Percentiles rank a stretch among this genome's conserved stretches.
Evolutionary conservation across 2,888 invertebrate genomes (phyloP).

Genomic region (Allacma fusca): DNA sequence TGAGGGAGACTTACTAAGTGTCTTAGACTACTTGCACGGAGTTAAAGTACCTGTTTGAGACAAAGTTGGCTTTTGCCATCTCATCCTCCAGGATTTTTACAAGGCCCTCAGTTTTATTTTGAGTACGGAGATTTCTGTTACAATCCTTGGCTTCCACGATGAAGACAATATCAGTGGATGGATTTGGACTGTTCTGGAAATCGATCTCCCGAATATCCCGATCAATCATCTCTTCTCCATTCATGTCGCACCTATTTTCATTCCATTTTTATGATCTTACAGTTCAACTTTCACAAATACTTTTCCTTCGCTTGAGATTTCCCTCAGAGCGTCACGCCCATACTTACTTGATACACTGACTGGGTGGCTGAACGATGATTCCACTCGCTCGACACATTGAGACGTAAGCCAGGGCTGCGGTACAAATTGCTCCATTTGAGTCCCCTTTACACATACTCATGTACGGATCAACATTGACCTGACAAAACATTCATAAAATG

Average conservation of each 20-base stretch:
- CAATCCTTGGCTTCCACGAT: conserved; percentile 87
- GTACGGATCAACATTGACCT: conserved; percentile 63
- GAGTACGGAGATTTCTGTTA: conserved; percentile 74
- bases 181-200: conserved; percentile 66
- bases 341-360: conserved; percentile 79
- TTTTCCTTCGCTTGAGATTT: background rate
- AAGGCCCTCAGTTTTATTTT: conserved; percentile 75
- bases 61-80: conserved; percentile 71
- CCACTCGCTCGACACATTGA: conserved; percentile 78
- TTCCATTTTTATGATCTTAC: conserved; percentile 37
- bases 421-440: conserved; percentile 71
- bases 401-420: conserved; percentile 81
- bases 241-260: conserved; percentile 72
- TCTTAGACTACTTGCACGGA: background rate
- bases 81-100: conserved; percentile 75
- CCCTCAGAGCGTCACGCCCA: background rate
- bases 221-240: conserved; percentile 76
- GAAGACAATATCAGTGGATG: conserved; percentile 85
- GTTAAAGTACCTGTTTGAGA: conserved; percentile 72
- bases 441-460: conserved; percentile 64
- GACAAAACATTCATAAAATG: conserved; percentile 28
- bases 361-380: conserved; percentile 80
- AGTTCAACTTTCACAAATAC: conserved; percentile 7
- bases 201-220: conserved; percentile 77
- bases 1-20: conserved; percentile 34